Evolutionary conservation across 2,113 vertebrate genomes (phyloP).

Genomic region (Silurus glanis): DNA sequence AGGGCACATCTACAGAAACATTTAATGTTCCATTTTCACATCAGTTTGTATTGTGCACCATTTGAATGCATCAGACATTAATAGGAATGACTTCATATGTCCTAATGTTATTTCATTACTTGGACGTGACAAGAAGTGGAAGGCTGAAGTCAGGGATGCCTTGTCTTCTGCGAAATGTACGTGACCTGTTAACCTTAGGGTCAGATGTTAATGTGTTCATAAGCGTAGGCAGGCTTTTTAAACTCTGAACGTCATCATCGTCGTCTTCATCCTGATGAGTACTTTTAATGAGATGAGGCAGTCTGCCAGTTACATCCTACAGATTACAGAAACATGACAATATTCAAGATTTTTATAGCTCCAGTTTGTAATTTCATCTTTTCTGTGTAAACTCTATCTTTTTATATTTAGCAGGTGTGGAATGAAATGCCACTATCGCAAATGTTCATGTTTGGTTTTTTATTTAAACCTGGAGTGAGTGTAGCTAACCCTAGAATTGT

Average conservation of each 20-base stretch:
- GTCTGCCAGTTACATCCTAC: constrained; percentile 36
- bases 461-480: not conserved
- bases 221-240: constrained; percentile 50
- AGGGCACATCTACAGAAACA: constrained; percentile 40
- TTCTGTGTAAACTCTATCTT: not conserved
- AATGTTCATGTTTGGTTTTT: not conserved
- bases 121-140: constrained; percentile 35
- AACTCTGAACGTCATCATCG: constrained; percentile 49
- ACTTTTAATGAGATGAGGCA: constrained; percentile 19
- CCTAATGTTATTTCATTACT: constrained; percentile 32
- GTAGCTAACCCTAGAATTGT: not conserved
- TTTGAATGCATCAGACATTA: not conserved
- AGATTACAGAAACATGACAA: not conserved
- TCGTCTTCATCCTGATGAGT: constrained; percentile 45
- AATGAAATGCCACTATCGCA: not conserved
- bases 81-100: not conserved
- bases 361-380: not conserved
- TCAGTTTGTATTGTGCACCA: not conserved
- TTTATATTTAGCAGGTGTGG: not conserved
- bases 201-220: constrained; percentile 26
- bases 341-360: not conserved
- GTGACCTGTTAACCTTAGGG: constrained; percentile 41
- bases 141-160: constrained; percentile 35
- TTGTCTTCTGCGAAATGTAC: constrained; percentile 16
- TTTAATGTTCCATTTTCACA: not conserved